phyloP scores from a whole-genome alignment of 2,888 invertebrate species.

The Leptogaster cylindrica region DNA sequence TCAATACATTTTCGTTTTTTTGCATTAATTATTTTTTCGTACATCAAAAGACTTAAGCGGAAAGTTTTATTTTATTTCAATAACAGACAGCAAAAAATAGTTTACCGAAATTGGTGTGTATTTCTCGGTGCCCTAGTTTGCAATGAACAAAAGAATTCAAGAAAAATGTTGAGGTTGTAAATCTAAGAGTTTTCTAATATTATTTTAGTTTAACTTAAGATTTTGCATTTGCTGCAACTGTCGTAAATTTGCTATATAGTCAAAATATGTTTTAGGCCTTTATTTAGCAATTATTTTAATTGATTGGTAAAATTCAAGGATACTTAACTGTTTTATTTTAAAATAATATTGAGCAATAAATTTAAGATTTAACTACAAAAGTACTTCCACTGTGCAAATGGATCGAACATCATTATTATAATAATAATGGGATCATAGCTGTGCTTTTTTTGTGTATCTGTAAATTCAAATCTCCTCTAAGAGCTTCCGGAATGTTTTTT shows the following conservation, averaged over 20 bases:
- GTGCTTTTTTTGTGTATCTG: not conserved
- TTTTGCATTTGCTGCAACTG: too few species aligned
- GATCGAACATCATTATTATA: slow-evolving; percentile 23
- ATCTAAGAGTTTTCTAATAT: slow-evolving; percentile 7
- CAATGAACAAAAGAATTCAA: slow-evolving; percentile 44
- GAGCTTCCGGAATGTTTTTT: slow-evolving; percentile 36
- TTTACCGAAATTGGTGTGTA: not conserved
- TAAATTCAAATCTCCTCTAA: not conserved
- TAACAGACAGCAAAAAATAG: slow-evolving; percentile 38
- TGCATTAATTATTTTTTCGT: slow-evolving; percentile 26
- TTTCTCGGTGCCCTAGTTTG: slow-evolving; percentile 3
- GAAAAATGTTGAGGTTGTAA: slow-evolving; percentile 40
- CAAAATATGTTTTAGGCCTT: too few species aligned
- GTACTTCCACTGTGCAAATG: slow-evolving; percentile 20
- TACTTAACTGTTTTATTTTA: slow-evolving; percentile 13
- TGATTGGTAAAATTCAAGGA: slow-evolving; percentile 23
- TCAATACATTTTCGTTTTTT: slow-evolving; percentile 31
- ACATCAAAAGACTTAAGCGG: slow-evolving; percentile 18
- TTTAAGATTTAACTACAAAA: not conserved
- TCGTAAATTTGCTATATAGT: too few species aligned
- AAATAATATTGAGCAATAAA: slow-evolving; percentile 15
- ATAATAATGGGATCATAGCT: not conserved
- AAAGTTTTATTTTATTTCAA: slow-evolving; percentile 37
- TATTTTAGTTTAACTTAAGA: too few species aligned
- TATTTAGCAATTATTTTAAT: too few species aligned